These are phyloP conservation scores for Arbacia lixula DNA, from an alignment of 53 echinoderm and acorn worm genomes.

Conservation along the genomic window DNA sequence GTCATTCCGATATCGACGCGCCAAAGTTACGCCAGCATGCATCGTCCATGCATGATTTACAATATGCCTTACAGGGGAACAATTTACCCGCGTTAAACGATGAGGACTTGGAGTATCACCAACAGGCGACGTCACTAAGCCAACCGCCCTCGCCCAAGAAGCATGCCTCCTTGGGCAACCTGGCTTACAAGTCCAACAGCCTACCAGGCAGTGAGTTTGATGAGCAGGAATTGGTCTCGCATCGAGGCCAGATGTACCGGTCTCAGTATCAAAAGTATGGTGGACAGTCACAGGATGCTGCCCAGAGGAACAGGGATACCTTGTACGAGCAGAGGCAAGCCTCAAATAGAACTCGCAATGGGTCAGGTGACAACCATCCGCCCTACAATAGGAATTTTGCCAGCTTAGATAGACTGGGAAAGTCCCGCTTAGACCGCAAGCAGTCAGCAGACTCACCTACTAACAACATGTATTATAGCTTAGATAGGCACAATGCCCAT, in stretches of 20 bases:
- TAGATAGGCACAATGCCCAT: constrained; percentile 30
- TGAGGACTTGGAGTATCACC: constrained; percentile 73
- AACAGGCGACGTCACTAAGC: constrained; percentile 70
- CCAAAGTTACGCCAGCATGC: constrained; percentile 83
- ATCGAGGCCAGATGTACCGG: constrained; percentile 71
- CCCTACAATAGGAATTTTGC: constrained; percentile 37
- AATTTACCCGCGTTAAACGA: constrained; percentile 36
- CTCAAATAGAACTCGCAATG: constrained; percentile 32
- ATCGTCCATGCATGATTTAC: constrained; percentile 85
- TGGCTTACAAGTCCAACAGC: constrained; percentile 65
- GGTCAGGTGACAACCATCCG: constrained; percentile 47
- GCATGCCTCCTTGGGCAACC: constrained; percentile 87
- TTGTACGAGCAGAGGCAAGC: constrained; percentile 14
- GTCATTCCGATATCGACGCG: constrained; percentile 60
- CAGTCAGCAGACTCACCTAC: constrained; percentile 15
- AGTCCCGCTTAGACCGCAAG: neutral
- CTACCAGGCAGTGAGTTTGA: constrained; percentile 60
- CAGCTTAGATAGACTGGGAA: constrained; percentile 37
- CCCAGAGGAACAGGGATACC: constrained; percentile 6
- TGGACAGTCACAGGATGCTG: constrained; percentile 39
- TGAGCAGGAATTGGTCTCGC: constrained; percentile 49
- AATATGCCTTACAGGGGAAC: constrained; percentile 60
- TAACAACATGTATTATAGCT: constrained; percentile 38
- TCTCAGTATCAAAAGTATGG: constrained; percentile 78
- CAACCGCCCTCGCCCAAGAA: constrained; percentile 94